phyloP scores from a whole-genome alignment of 2,888 invertebrate species.

The Phalangium opilio region DNA sequence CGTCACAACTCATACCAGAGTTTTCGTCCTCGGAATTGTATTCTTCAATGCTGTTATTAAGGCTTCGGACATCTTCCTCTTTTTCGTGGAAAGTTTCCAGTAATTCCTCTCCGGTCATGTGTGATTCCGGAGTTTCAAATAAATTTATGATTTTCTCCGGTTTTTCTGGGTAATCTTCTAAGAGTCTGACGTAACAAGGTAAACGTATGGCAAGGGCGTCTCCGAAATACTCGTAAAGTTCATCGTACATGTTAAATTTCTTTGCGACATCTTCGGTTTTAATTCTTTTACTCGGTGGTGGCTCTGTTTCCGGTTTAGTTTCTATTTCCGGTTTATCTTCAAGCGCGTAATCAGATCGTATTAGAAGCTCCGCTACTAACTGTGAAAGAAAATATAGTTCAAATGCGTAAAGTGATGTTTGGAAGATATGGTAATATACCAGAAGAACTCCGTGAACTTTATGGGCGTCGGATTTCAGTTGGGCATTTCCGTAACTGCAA shows the following conservation, averaged over 20 bases:
- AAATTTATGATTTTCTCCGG: slow-evolving; percentile 22
- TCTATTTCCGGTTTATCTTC: no score
- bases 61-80: slow-evolving; percentile 21
- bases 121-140: slow-evolving; percentile 20
- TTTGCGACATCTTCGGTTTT: not conserved
- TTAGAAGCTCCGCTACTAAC: no score
- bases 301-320: not conserved
- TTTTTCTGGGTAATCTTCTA: slow-evolving; percentile 22
- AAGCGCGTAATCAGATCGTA: no score
- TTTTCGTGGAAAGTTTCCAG: slow-evolving; percentile 22
- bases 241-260: slow-evolving; percentile 19
- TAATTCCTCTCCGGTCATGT: slow-evolving; percentile 24
- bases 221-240: slow-evolving; percentile 30
- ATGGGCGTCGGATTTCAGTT: slow-evolving; percentile 26
- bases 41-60: slow-evolving; percentile 17
- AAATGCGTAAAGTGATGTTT: no score
- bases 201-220: slow-evolving; percentile 27
- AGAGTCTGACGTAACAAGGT: slow-evolving; percentile 22
- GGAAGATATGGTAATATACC: slow-evolving; percentile 21
- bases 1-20: slow-evolving; percentile 16
- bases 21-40: slow-evolving; percentile 19
- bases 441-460: slow-evolving; percentile 29
- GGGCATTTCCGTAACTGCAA: slow-evolving; percentile 20
- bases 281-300: not conserved
- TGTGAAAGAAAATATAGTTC: no score